A percentile compares a stretch with the other conserved stretches of the same genome.
Evolutionary conservation across 2,888 invertebrate genomes (phyloP).

Genomic region (Ectemnius cavifrons): DNA sequence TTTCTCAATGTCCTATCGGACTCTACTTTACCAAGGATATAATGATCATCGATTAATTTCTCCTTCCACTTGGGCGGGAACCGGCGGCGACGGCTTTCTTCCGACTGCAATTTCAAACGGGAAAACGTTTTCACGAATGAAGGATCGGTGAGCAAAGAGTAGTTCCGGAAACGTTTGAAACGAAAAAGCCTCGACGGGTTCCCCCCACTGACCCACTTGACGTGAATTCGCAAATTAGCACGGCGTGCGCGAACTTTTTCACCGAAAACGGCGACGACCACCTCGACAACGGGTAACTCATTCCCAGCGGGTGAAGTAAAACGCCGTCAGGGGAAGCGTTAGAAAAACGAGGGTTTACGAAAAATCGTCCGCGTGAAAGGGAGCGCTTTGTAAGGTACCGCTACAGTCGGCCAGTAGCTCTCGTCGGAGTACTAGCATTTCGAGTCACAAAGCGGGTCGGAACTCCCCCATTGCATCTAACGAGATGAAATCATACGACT

Average conservation of each 20-base stretch:
- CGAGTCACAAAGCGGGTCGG: no score
- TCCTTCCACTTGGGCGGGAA: not conserved
- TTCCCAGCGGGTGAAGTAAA: not conserved
- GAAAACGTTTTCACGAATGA: not conserved
- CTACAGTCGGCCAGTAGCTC: no score
- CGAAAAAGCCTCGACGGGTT: not conserved
- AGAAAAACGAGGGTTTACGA: not conserved
- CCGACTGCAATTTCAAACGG: not conserved
- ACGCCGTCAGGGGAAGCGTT: not conserved
- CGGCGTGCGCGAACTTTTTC: not conserved
- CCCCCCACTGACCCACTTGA: conserved; percentile 2
- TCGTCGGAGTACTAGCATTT: no score
- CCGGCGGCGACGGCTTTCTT: not conserved
- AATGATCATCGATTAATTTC: no score
- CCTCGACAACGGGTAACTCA: not conserved
- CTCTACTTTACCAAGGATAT: no score
- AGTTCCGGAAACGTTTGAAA: not conserved
- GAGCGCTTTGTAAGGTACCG: no score
- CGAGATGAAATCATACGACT: no score
- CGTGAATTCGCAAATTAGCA: not conserved
- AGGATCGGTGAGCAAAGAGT: not conserved
- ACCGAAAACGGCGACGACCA: not conserved
- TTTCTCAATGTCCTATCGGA: no score
- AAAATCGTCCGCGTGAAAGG: not conserved
- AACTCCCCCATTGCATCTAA: no score